Evolutionary conservation across 1,140 invertebrate genomes (phyloP), one percentile per base, ranked within the genome.

Genomic region (Ceratina australensis): DNA sequence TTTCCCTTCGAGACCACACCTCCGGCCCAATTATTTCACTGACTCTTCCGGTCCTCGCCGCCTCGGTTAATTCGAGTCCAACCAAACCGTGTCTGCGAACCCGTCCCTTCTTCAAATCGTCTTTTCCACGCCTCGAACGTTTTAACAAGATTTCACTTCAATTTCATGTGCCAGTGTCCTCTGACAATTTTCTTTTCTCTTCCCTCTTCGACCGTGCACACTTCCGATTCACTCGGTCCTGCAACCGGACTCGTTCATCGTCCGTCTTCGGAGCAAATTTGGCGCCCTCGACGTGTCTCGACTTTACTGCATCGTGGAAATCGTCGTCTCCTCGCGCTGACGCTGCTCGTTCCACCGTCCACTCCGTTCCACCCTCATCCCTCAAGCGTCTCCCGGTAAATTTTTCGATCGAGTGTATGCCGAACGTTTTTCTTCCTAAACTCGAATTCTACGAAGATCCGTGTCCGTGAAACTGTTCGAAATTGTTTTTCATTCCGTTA

Each of bases 341-440:
- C 72, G 52, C 7, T n/a, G 61, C 79, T 61, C 47, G 28, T 76
- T 67, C n/a, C 42, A 64, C 54, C 33, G 26, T 56, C 20, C 57
- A 60, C 56, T 28, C 42, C 42, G 20, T 20, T n/a, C 50, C 47
- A 26, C 16, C 52, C 4, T 61, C 24, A 10, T 26, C 8, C 24
- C 24, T 26, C 47, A 1, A 42, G 3, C 33, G 10, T 10, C 33
- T 10, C 33, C 33, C 33, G 33, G 33, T 10, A 10, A 42, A 42
- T 2, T 42, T 42, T 42, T 42, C 33, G 7, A 42, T 10, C 33
- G 5, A 42, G 5, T 42, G 33, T 42, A 42, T 42, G 7, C 33
- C 33, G 33, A 42, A 42, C 5, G 33, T 42, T 2, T 42, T 42
- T 42, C 33, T 42, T 42, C 33, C 33, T 42, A 42, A 42, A 42